A percentile compares a stretch with the other conserved stretches of the same genome.
These are phyloP conservation scores for Epinotia demarniana DNA, from an alignment of 2,888 invertebrate species.

Conservation along the genomic window DNA sequence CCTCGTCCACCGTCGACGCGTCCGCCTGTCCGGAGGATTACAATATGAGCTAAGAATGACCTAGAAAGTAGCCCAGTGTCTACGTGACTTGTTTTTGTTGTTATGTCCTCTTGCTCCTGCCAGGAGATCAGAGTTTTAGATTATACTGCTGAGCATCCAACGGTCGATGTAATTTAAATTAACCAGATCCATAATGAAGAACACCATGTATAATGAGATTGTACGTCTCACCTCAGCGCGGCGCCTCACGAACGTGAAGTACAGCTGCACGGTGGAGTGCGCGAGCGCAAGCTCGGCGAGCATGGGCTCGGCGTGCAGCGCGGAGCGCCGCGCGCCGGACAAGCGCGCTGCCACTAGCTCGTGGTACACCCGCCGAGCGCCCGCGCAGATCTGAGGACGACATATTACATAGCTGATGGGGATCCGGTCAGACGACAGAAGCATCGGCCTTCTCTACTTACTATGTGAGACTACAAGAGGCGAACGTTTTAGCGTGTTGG, in stretches of 20 bases:
- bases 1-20: slow-evolving; percentile 59
- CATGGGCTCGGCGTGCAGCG: slow-evolving; percentile 88
- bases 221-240: slow-evolving; percentile 86
- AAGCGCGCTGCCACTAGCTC: slow-evolving; percentile 56
- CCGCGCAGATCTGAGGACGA: slow-evolving; percentile 61
- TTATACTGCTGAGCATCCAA: too few species aligned
- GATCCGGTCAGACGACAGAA: too few species aligned
- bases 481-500: too few species aligned
- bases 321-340: slow-evolving; percentile 47
- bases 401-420: too few species aligned
- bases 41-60: neutral
- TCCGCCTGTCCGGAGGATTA: slow-evolving; percentile 57
- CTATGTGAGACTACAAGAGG: too few species aligned
- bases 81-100: too few species aligned
- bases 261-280: slow-evolving; percentile 95
- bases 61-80: neutral
- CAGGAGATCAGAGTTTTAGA: too few species aligned
- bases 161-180: too few species aligned
- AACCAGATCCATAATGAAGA: too few species aligned
- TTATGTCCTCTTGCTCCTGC: too few species aligned
- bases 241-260: slow-evolving; percentile 93
- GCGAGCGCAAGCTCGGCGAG: slow-evolving; percentile 96
- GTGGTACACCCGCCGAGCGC: slow-evolving; percentile 60
- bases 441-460: too few species aligned
- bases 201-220: too few species aligned